Evolutionary conservation across 2,888 invertebrate genomes (phyloP).

Genomic region (Drosophila peninsularis): DNA sequence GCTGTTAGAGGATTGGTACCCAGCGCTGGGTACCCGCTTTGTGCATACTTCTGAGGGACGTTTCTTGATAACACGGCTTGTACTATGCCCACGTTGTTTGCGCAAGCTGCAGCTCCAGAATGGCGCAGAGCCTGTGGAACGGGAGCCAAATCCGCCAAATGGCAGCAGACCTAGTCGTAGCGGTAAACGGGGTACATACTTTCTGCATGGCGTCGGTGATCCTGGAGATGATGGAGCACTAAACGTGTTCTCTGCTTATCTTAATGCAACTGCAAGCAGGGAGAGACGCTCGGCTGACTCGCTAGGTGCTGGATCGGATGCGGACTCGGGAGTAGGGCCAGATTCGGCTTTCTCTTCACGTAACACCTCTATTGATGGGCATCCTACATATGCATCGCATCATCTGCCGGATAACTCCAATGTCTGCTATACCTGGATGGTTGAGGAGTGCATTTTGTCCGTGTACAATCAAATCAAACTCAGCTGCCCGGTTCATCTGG

Average conservation of each 20-base stretch:
- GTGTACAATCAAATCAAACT: conserved; percentile 90
- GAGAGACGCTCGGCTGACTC: conserved; percentile 85
- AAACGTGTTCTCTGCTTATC: conserved; percentile 81
- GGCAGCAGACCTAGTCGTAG: conserved; percentile 70
- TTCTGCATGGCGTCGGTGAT: conserved; percentile 67
- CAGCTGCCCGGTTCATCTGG: conserved; percentile 92
- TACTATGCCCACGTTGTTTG: conserved; percentile 96
- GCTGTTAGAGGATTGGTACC: conserved; percentile 99
- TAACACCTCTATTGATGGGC: conserved; percentile 93
- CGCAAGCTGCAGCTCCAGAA: conserved; percentile 82
- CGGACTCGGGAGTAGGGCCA: conserved; percentile 94
- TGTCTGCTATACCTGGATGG: conserved; percentile 92
- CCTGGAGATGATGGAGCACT: conserved; percentile 72
- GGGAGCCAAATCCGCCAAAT: conserved; percentile 44
- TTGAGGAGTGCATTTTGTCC: conserved; percentile 97
- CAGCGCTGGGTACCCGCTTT: conserved; percentile 97
- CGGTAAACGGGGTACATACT: conserved; percentile 62
- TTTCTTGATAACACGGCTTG: conserved; percentile 95
- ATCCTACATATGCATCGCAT: conserved; percentile 85
- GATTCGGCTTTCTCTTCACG: conserved; percentile 92
- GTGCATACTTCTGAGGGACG: conserved; percentile 98
- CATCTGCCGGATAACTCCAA: conserved; percentile 83
- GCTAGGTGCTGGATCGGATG: conserved; percentile 88
- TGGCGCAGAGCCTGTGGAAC: conserved; percentile 74
- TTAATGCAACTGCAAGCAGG: conserved; percentile 77